Conservation (phyloP, 2,888 invertebrate species). For the Drosophila suboccidentalis region DNA sequence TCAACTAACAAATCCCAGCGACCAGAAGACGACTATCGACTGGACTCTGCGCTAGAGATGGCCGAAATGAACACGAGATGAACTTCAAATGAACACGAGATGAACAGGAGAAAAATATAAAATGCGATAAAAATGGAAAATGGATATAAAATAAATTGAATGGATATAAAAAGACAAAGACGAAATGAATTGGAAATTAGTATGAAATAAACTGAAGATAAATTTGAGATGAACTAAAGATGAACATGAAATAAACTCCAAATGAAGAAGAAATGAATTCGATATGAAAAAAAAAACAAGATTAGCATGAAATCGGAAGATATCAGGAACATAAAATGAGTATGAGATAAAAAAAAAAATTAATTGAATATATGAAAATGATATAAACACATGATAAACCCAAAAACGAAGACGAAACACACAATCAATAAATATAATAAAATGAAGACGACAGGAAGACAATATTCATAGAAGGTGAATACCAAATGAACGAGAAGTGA, state of each 20-base stretch:
- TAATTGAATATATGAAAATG: background rate
- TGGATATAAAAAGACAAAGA: background rate
- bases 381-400: background rate
- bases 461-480: background rate
- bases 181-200: background rate
- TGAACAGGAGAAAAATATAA: background rate
- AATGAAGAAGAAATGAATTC: background rate
- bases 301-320: background rate
- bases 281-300: background rate
- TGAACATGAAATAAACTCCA: background rate
- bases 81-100: background rate
- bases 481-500: background rate
- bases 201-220: background rate
- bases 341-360: background rate
- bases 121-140: background rate
- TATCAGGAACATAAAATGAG: background rate
- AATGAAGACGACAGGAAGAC: background rate
- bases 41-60: slow-evolving; percentile 21
- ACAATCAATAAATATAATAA: background rate
- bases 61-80: background rate
- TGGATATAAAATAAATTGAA: background rate
- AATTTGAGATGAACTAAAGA: background rate
- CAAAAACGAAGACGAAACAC: background rate
- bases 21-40: slow-evolving; percentile 21
- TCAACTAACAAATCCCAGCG: slow-evolving; percentile 20